Evolutionary conservation across 2,113 vertebrate species (phyloP).

Genomic region (Raja brachyura): DNA sequence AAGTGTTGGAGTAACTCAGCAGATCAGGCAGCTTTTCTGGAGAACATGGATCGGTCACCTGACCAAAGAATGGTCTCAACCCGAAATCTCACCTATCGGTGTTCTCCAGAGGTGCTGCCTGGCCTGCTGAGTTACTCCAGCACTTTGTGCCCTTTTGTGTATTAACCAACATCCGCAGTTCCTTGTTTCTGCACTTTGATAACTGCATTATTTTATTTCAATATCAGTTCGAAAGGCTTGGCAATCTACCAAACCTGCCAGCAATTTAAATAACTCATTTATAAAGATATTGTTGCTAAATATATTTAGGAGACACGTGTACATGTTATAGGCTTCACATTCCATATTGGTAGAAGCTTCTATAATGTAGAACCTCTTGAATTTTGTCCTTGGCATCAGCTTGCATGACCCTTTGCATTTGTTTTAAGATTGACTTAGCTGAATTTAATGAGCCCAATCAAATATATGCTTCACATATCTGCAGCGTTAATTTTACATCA

Average conservation of each 20-base stretch:
- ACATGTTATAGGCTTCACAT: neutral
- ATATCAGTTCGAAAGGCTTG: neutral
- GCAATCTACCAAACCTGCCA: neutral
- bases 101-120: too few relatives aligned
- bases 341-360: neutral
- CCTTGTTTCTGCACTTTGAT: neutral
- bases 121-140: too few relatives aligned
- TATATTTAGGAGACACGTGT: neutral
- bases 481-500: neutral
- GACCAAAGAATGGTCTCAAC: too few relatives aligned
- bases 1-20: too few relatives aligned
- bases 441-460: neutral
- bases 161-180: too few relatives aligned
- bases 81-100: too few relatives aligned
- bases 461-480: neutral
- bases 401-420: neutral
- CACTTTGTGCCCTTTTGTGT: too few relatives aligned
- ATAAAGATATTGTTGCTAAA: neutral
- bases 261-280: neutral
- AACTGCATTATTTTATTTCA: neutral
- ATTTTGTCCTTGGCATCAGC: neutral
- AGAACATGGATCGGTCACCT: too few relatives aligned
- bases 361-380: neutral
- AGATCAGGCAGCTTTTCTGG: too few relatives aligned
- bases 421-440: neutral